Evolutionary conservation across 2,888 invertebrate species (phyloP).

Genomic region (Syrista parreyssii): DNA sequence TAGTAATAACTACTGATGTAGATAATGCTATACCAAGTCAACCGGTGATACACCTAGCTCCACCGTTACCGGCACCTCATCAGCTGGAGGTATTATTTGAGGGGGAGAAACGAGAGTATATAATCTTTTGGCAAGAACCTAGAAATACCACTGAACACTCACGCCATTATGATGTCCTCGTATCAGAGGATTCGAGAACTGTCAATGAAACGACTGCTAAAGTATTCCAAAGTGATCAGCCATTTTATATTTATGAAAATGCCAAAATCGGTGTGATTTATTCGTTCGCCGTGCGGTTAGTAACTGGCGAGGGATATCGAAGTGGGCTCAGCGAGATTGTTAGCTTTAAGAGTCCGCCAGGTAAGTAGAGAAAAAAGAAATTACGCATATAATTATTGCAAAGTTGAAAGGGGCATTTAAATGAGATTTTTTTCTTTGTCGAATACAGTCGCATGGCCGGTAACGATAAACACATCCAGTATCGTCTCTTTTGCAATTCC

Average conservation of each 20-base stretch:
- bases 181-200: slow-evolving; percentile 70
- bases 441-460: slow-evolving; percentile 35
- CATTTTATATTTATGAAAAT: slow-evolving; percentile 71
- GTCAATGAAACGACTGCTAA: slow-evolving; percentile 65
- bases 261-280: slow-evolving; percentile 69
- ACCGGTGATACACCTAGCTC: slow-evolving; percentile 69
- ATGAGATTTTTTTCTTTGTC: background rate
- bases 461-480: slow-evolving; percentile 55
- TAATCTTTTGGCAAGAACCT: slow-evolving; percentile 75
- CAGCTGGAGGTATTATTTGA: slow-evolving; percentile 73
- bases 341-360: slow-evolving; percentile 55
- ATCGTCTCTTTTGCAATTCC: slow-evolving; percentile 70
- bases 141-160: slow-evolving; percentile 51
- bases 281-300: slow-evolving; percentile 74
- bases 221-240: slow-evolving; percentile 67
- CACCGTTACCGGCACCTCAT: slow-evolving; percentile 73
- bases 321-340: slow-evolving; percentile 74
- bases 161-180: slow-evolving; percentile 74
- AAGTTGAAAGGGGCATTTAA: background rate
- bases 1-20: slow-evolving; percentile 68
- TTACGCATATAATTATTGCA: background rate
- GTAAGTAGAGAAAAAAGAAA: slow-evolving; percentile 45
- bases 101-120: slow-evolving; percentile 69
- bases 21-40: slow-evolving; percentile 66
- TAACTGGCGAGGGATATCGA: slow-evolving; percentile 72